Evolutionary conservation across 2,888 invertebrate species (phyloP).

Genomic region (Galerucella calmariensis): DNA sequence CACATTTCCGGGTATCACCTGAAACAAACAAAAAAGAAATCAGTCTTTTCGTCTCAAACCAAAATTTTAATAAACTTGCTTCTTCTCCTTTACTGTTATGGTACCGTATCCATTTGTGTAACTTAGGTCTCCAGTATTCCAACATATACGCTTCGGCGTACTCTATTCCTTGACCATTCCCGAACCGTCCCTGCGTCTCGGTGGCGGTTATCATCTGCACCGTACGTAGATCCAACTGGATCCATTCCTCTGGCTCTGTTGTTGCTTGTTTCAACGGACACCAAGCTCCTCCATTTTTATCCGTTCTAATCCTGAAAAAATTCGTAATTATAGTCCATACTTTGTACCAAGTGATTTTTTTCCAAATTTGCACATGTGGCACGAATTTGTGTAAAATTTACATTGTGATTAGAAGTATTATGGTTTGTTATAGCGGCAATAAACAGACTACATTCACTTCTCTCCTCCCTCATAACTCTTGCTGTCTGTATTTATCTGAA

Average conservation of each 20-base stretch:
- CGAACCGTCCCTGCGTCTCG: constrained; percentile 89
- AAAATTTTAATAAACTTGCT: constrained; percentile 67
- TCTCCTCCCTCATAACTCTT: too few relatives aligned
- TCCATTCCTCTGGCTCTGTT: constrained; percentile 80
- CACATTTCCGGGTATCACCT: constrained; percentile 86
- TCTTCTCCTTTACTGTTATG: constrained; percentile 79
- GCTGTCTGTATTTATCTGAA: too few relatives aligned
- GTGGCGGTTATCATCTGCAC: constrained; percentile 87
- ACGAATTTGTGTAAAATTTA: too few relatives aligned
- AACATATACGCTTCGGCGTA: constrained; percentile 86
- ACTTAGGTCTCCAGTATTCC: constrained; percentile 84
- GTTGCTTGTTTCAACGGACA: constrained; percentile 88
- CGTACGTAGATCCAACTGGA: constrained; percentile 81
- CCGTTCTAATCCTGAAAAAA: constrained; percentile 79
- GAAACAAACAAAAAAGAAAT: constrained; percentile 54
- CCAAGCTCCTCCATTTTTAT: constrained; percentile 91
- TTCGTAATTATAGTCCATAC: too few relatives aligned
- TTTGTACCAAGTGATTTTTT: neutral
- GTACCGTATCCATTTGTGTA: constrained; percentile 86
- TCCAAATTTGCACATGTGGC: neutral
- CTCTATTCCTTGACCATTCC: constrained; percentile 90
- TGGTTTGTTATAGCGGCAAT: too few relatives aligned
- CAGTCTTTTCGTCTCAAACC: neutral
- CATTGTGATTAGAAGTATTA: too few relatives aligned
- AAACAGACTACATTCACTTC: too few relatives aligned